Evolutionary conservation across 2,888 invertebrate species (phyloP), one percentile per base, ranked within the genome.

Genomic region (Podabrus alpinus): DNA sequence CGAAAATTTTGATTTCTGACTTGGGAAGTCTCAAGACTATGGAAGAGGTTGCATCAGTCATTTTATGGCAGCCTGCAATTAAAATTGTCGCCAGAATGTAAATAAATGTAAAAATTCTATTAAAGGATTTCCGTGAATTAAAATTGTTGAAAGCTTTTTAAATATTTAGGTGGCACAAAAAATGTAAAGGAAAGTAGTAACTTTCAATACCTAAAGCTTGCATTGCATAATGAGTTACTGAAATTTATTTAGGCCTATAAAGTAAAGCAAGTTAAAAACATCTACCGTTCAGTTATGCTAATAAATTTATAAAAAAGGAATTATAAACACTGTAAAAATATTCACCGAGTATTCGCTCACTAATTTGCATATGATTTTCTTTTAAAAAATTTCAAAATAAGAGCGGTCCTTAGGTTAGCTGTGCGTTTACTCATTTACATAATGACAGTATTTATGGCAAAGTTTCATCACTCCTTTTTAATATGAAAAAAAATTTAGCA

Each of bases 261-360:
- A 64, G 74, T 70, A 79, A 78, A 73, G 66, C 73, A 75, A 67
- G 72, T 74, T 76, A 78, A 81, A 80, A 78, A 78, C 81, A 80
- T 78, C 78, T 77, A 79, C 83, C 83, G 83, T 85, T 85, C 86
- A 84, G 84, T 85, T 86, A 87, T 87, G 86, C 85, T 86, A 87
- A 87, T 86, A 78, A 84, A 83, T 79, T 83, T 83, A 84, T 86
- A 86, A 86, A 86, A 86, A 86, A 84, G 84, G 84, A 86, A 87
- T 87, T 86, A 87, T 86, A 86, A 87, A 87, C 87, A 86, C 86
- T 86, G 86, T 85, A 85, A 86, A 87, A 87, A 87, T 87, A 87
- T 87, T 86, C 87, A 85, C 85, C 86, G 85, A 83, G 85, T 84
- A 86, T 85, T 85, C 85, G 81, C 82, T 83, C 82, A 80, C 84